phyloP scores from a whole-genome alignment of 2,797 vertebrate genomes.

The Chaetodon trifasciatus region DNA sequence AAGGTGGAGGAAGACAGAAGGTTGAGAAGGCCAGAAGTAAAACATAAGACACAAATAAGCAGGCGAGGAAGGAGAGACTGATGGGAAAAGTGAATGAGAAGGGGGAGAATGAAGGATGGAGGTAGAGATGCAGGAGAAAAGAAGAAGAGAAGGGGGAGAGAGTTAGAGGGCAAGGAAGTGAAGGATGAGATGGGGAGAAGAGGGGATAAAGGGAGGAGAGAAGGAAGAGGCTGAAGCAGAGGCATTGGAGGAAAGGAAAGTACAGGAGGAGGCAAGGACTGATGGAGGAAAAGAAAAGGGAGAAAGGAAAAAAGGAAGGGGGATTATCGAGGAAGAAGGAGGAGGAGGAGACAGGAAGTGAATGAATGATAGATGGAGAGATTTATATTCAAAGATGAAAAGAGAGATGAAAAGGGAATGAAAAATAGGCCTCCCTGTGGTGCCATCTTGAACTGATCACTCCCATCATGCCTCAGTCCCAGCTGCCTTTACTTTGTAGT shows the following conservation, averaged over 20 bases:
- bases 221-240: background rate
- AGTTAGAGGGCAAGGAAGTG: background rate
- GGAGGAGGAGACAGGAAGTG: conserved; percentile 42
- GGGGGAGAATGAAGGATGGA: background rate
- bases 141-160: background rate
- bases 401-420: conserved; percentile 65
- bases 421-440: conserved; percentile 53
- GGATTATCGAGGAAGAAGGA: conserved; percentile 15
- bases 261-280: background rate
- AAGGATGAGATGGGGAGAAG: background rate
- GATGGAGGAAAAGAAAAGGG: background rate
- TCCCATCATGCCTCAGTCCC: conserved; percentile 62
- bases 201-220: background rate
- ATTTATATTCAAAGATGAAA: conserved; percentile 69
- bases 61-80: background rate
- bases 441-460: conserved; percentile 73
- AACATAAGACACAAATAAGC: background rate
- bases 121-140: background rate
- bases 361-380: conserved; percentile 55
- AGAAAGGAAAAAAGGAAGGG: background rate
- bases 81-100: background rate
- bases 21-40: background rate
- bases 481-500: conserved; percentile 68
- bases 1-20: background rate
- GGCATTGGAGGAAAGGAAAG: background rate